Percentiles rank a stretch among this genome's conserved stretches.
Conservation (phyloP, 2,888 invertebrate species). For the Drosophila lacicola region DNA sequence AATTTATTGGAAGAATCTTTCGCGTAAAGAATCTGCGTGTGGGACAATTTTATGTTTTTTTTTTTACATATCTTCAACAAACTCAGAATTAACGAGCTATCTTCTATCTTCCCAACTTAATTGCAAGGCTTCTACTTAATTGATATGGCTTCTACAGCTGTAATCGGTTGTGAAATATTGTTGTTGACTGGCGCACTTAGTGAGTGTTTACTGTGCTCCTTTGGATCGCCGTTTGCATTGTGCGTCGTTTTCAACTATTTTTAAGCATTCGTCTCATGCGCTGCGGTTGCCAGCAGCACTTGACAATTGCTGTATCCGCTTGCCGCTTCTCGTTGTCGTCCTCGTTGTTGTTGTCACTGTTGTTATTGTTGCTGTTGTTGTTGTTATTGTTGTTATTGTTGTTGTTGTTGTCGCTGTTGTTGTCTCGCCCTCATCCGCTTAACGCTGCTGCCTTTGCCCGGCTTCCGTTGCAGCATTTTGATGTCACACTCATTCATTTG, state of each 20-base stretch:
- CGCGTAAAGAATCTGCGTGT: too few species aligned
- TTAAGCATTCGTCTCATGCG: slow-evolving; percentile 29
- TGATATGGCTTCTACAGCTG: too few species aligned
- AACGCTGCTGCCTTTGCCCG: slow-evolving; percentile 18
- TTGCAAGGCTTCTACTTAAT: too few species aligned
- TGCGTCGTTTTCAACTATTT: slow-evolving; percentile 31
- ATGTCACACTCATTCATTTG: slow-evolving; percentile 74
- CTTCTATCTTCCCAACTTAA: too few species aligned
- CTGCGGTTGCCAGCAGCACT: slow-evolving; percentile 44
- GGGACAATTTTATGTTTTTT: too few species aligned
- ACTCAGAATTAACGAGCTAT: too few species aligned
- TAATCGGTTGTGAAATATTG: too few species aligned
- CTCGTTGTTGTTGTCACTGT: background rate
- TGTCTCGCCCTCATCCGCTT: slow-evolving; percentile 10
- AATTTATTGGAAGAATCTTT: too few species aligned
- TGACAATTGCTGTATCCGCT: slow-evolving; percentile 78
- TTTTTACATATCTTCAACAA: too few species aligned
- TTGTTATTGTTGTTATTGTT: slow-evolving; percentile 1
- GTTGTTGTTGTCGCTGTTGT: slow-evolving; percentile 9
- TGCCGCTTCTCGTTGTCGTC: slow-evolving; percentile 34
- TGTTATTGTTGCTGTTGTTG: background rate
- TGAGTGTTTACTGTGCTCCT: slow-evolving; percentile 24
- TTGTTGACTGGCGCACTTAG: slow-evolving; percentile 6
- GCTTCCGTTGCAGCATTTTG: slow-evolving; percentile 71
- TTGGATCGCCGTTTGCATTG: slow-evolving; percentile 24